Evolutionary conservation across 2,797 vertebrate species (phyloP).

Genomic region (Peromyscus nudipes): DNA sequence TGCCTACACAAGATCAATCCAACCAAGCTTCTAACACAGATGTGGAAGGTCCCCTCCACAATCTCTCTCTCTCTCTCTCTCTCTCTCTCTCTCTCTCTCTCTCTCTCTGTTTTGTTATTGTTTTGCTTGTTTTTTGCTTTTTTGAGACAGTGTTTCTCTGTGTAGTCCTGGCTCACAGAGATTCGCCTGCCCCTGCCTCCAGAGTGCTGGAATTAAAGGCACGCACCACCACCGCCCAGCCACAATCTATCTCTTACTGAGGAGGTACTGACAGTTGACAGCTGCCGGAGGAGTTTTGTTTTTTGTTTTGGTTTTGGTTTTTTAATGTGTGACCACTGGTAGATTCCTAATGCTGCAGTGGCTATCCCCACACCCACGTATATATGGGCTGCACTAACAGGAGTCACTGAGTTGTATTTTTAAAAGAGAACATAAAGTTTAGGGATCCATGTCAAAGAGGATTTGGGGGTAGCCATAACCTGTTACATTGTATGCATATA

Average conservation of each 20-base stretch:
- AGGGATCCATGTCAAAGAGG: neutral
- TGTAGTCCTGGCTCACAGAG: neutral
- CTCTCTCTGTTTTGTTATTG: too few species aligned
- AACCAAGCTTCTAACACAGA: too few species aligned
- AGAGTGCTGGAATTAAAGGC: neutral
- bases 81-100: too few species aligned
- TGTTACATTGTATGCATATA: neutral
- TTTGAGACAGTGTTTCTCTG: neutral
- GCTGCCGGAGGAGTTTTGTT: neutral
- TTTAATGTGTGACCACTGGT: neutral
- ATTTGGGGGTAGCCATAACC: neutral
- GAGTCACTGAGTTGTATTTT: neutral
- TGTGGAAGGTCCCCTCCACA: neutral
- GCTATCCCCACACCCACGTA: neutral
- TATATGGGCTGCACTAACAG: neutral
- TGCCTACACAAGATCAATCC: neutral
- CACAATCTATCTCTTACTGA: neutral
- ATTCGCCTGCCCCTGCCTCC: neutral
- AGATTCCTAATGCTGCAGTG: neutral
- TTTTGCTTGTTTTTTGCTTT: neutral
- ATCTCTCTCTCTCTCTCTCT: too few species aligned
- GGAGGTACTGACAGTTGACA: neutral
- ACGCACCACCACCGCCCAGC: neutral
- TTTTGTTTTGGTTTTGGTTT: neutral
- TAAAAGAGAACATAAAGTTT: neutral